phyloP scores from a whole-genome alignment of 2,888 invertebrate genomes.

The Galeruca laticollis region DNA sequence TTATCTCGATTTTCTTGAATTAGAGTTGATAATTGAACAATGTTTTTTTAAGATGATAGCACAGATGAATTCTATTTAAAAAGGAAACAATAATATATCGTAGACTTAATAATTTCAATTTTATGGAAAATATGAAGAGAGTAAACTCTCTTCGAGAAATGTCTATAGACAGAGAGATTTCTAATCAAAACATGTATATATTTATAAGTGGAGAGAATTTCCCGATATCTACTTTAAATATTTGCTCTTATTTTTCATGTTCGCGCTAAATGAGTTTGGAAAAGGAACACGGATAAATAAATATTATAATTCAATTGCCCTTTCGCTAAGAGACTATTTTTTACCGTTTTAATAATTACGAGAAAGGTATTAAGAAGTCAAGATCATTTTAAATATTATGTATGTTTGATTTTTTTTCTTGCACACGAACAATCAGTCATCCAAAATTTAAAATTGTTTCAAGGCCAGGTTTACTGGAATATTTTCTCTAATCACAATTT shows the following conservation, averaged over 20 bases:
- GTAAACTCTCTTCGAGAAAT: constrained; percentile 65
- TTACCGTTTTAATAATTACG: too few relatives aligned
- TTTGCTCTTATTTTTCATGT: constrained; percentile 64
- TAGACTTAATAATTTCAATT: constrained; percentile 67
- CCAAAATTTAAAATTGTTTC: too few relatives aligned
- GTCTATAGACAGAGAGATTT: constrained; percentile 67
- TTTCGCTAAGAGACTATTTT: too few relatives aligned
- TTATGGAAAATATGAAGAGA: constrained; percentile 66
- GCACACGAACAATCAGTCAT: constrained; percentile 3
- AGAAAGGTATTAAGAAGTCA: too few relatives aligned
- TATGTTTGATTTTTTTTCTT: too few relatives aligned
- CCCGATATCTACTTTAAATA: constrained; percentile 65
- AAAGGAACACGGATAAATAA: constrained; percentile 9
- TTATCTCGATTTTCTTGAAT: too few relatives aligned
- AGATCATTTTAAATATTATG: too few relatives aligned
- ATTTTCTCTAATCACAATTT: too few relatives aligned
- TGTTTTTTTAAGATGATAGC: too few relatives aligned
- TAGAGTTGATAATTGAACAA: too few relatives aligned
- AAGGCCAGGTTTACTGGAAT: too few relatives aligned
- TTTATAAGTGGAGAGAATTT: constrained; percentile 63
- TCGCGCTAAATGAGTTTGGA: constrained; percentile 59
- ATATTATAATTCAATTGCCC: constrained; percentile 7
- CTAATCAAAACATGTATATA: constrained; percentile 59
- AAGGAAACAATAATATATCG: constrained; percentile 63
- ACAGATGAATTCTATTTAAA: too few relatives aligned